phyloP scores from a whole-genome alignment of 2,797 vertebrate genomes.

The Rachycentron canadum region DNA sequence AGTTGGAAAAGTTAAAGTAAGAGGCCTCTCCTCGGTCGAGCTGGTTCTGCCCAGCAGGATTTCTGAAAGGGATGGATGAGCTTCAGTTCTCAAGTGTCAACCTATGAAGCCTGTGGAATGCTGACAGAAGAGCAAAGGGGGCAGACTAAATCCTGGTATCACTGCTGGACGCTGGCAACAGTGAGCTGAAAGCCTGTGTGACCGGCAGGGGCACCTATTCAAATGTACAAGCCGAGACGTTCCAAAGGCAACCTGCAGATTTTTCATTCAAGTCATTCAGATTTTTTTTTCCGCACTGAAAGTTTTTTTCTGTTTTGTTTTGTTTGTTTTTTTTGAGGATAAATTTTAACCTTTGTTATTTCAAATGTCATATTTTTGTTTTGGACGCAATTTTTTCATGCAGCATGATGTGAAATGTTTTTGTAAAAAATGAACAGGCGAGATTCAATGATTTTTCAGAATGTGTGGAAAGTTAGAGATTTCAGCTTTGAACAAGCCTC shows the following conservation, averaged over 20 bases:
- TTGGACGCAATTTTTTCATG: too few species aligned
- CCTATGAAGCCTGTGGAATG: slow-evolving; percentile 63
- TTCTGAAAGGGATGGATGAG: slow-evolving; percentile 70
- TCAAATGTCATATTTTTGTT: not conserved
- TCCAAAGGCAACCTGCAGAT: not conserved
- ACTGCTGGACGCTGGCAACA: slow-evolving; percentile 47
- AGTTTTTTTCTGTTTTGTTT: too few species aligned
- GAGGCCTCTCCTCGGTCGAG: slow-evolving; percentile 57
- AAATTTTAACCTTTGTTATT: not conserved
- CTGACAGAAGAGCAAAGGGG: slow-evolving; percentile 45
- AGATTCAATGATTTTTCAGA: not conserved
- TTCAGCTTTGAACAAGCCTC: not conserved
- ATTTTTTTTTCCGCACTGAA: not conserved
- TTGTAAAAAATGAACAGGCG: too few species aligned
- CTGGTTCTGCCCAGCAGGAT: slow-evolving; percentile 65
- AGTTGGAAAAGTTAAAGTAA: slow-evolving; percentile 71
- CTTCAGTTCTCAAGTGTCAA: slow-evolving; percentile 56
- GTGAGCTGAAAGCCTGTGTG: slow-evolving; percentile 29
- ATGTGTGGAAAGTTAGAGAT: slow-evolving; percentile 1
- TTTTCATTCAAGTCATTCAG: too few species aligned
- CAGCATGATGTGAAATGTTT: not conserved
- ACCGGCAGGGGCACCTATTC: slow-evolving; percentile 19
- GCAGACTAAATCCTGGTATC: slow-evolving; percentile 34
- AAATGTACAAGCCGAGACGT: slow-evolving; percentile 1
- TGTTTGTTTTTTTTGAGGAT: not conserved